A percentile compares a stretch with the other conserved stretches of the same genome.
Conservation (phyloP, 2,113 vertebrate species). For the Pogona vitticeps region DNA sequence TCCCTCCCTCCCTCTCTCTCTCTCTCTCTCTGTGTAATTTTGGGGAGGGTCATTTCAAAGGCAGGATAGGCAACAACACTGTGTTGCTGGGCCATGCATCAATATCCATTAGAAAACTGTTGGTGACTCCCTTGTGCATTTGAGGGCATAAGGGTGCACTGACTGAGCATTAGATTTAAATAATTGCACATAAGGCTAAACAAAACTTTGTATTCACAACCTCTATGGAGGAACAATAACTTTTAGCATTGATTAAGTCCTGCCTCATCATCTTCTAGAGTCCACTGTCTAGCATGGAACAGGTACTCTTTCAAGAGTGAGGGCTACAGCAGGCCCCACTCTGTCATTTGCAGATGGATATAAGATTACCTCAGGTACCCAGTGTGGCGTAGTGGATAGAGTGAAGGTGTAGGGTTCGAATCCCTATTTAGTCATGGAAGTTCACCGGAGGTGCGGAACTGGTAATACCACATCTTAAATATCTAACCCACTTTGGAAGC, state of each 20-base stretch:
- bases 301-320: not conserved
- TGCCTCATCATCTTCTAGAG: not conserved
- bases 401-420: too few relatives aligned
- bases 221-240: not conserved
- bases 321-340: not conserved
- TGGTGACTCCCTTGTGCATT: not conserved
- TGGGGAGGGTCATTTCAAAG: not conserved
- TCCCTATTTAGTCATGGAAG: too few relatives aligned
- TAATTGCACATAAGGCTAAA: too few relatives aligned
- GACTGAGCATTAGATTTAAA: not conserved
- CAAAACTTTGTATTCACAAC: not conserved
- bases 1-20: not conserved
- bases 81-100: not conserved
- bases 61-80: not conserved
- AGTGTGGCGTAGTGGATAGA: too few relatives aligned
- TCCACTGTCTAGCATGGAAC: not conserved
- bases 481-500: too few relatives aligned
- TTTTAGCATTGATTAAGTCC: not conserved
- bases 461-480: too few relatives aligned
- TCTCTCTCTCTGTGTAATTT: not conserved
- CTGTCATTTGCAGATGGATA: not conserved
- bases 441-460: too few relatives aligned
- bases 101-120: not conserved
- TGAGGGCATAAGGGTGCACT: not conserved
- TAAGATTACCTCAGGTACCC: not conserved